Evolutionary conservation across 1,140 invertebrate species (phyloP), one percentile per base, ranked within the genome.

Genomic region (Nebria ingens): DNA sequence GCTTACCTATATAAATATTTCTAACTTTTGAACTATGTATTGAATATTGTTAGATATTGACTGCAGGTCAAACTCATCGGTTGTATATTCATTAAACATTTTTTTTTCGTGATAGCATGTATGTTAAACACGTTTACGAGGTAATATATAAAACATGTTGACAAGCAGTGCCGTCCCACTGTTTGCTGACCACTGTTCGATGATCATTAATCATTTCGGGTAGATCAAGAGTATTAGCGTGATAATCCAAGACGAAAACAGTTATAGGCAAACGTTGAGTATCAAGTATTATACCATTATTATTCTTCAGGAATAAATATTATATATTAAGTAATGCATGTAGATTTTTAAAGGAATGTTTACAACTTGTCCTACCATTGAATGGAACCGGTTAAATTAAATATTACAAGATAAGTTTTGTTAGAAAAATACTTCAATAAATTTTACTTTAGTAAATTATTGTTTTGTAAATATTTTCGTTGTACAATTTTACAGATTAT

Each of bases 61-160:
- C n/a, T n/a, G n/a, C n/a, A n/a, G n/a, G n/a, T n/a, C n/a, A n/a
- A n/a, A n/a, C n/a, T n/a, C n/a, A n/a, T 34, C 40, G 6, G 9
- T 45, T 45, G 17, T 45, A 45, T 45, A 45, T 45, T 45, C 40
- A 45, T 45, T 45, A 45, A 45, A 12, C 6, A 9, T 34, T 12
- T 45, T 45, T 45, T 45, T 45, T 45, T 11, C 15, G 3, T 11
- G 40, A 45, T 11, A 4, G 15, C 40, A 12, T 9, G 4, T 45
- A 45, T 45, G 40, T 45, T 12, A 45, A 45, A 45, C 40, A 45
- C 40, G 40, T 45, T 45, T 45, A 45, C 40, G 40, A 45, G 17
- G 9, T 45, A 45, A 45, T 45, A 45, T 45, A 45, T 45, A 45
- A 45, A 45, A 45, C 40, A 45, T 45, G 40, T 45, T 45, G 40